phyloP scores from a whole-genome alignment of 1,140 invertebrate genomes.

The Papilio glaucus region DNA sequence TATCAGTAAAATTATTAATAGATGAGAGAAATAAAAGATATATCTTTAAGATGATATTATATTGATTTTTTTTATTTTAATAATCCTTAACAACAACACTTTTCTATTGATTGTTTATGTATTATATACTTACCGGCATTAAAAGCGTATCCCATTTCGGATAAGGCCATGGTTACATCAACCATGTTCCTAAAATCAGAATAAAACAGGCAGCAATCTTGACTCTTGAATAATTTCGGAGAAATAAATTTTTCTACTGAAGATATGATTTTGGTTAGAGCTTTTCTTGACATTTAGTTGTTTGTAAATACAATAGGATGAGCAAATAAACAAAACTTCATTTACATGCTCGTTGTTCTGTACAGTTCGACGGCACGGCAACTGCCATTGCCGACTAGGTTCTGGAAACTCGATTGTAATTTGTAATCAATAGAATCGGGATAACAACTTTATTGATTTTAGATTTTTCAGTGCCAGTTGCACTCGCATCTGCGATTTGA shows the following conservation, averaged over 20 bases:
- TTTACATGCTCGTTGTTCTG: not conserved
- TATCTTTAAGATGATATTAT: too few relatives aligned
- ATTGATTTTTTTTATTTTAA: too few relatives aligned
- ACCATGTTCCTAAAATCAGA: not conserved
- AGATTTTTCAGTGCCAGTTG: constrained; percentile 6
- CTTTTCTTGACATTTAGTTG: constrained; percentile 1
- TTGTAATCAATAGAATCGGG: not conserved
- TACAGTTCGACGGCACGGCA: not conserved
- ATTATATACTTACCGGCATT: constrained; percentile 66
- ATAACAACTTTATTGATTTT: constrained; percentile 18
- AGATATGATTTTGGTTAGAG: constrained; percentile 7
- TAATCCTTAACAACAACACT: too few relatives aligned
- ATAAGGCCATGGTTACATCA: constrained; percentile 41
- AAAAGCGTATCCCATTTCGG: constrained; percentile 80
- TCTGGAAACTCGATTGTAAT: too few relatives aligned
- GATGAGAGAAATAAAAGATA: too few relatives aligned
- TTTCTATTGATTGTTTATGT: too few relatives aligned
- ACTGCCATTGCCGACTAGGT: not conserved
- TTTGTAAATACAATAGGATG: not conserved
- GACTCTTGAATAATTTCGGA: constrained; percentile 1
- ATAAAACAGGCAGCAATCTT: constrained; percentile 8
- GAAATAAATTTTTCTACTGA: constrained; percentile 10
- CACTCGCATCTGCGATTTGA: constrained; percentile 8
- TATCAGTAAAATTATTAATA: too few relatives aligned
- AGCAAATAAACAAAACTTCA: not conserved